Evolutionary conservation across 2,888 invertebrate species (phyloP).

Genomic region (Gymnoscelis rufifasciata): DNA sequence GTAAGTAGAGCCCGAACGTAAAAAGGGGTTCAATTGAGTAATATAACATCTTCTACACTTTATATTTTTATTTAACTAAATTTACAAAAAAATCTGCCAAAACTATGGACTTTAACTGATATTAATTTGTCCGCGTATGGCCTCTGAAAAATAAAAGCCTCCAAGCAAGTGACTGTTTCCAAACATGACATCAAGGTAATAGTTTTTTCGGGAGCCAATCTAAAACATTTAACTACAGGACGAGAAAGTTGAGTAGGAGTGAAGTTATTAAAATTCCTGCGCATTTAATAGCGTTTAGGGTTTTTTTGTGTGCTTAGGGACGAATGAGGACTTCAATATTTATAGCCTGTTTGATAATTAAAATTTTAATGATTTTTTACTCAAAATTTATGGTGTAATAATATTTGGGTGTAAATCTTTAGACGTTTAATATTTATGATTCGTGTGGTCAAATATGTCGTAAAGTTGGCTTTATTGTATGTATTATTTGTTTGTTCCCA

Average conservation of each 20-base stretch:
- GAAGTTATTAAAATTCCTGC: constrained; percentile 14
- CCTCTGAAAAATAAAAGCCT: too few relatives aligned
- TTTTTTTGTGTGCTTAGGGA: neutral
- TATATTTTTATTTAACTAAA: too few relatives aligned
- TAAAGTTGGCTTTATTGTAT: too few relatives aligned
- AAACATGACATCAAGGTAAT: constrained; percentile 4
- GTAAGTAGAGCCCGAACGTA: too few relatives aligned
- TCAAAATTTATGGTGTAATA: constrained; percentile 6
- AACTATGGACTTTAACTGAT: too few relatives aligned
- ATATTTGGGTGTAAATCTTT: constrained; percentile 12
- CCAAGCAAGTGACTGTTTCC: too few relatives aligned
- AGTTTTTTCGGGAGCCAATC: constrained; percentile 15
- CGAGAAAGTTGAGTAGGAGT: constrained; percentile 5
- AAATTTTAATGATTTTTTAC: constrained; percentile 10
- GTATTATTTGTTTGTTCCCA: too few relatives aligned
- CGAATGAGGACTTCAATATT: constrained; percentile 7
- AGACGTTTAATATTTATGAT: constrained; percentile 1
- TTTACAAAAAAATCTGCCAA: too few relatives aligned
- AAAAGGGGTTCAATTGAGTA: too few relatives aligned
- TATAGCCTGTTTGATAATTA: constrained; percentile 13
- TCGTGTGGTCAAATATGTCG: too few relatives aligned
- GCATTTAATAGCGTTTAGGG: constrained; percentile 1
- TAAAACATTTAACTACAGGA: constrained; percentile 8
- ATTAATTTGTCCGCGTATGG: too few relatives aligned
- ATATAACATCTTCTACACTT: too few relatives aligned